phyloP scores from a whole-genome alignment of 2,888 invertebrate species.

The Plusia festucae region DNA sequence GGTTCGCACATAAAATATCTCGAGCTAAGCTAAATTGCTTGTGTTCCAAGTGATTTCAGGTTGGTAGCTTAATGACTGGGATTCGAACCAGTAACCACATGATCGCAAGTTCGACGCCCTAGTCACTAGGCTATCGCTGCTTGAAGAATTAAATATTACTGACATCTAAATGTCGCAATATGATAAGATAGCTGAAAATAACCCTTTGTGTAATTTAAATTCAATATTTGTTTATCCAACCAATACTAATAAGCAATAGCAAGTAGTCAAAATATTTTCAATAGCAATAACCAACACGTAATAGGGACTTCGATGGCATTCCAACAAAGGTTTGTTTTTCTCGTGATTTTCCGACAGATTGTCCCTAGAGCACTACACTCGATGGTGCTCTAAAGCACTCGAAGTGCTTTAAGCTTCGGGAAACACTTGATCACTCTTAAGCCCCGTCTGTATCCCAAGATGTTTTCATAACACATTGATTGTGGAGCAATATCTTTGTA shows the following conservation, averaged over 20 bases:
- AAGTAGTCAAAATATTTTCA: background rate
- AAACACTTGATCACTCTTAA: constrained; percentile 61
- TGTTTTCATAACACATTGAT: constrained; percentile 49
- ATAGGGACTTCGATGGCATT: constrained; percentile 59
- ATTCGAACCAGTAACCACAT: too few relatives aligned
- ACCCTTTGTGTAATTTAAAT: too few relatives aligned
- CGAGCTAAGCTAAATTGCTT: too few relatives aligned
- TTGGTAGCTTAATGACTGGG: too few relatives aligned
- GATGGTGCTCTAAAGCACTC: constrained; percentile 63
- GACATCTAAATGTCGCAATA: too few relatives aligned
- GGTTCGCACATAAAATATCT: too few relatives aligned
- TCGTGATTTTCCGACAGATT: constrained; percentile 79
- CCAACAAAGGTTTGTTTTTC: constrained; percentile 78
- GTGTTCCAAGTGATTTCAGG: too few relatives aligned
- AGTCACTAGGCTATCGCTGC: too few relatives aligned
- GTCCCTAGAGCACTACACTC: constrained; percentile 63
- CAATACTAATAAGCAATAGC: background rate
- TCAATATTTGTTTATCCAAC: too few relatives aligned
- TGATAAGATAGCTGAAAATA: too few relatives aligned
- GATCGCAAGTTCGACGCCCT: too few relatives aligned
- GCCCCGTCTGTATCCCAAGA: constrained; percentile 39
- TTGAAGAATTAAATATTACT: too few relatives aligned
- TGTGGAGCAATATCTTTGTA: constrained; percentile 19
- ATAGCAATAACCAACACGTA: constrained; percentile 46
- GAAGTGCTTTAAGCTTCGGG: constrained; percentile 51